Evolutionary conservation across 2,888 invertebrate species (phyloP), one percentile per base, ranked within the genome.

Genomic region (Oligia fasciuncula): DNA sequence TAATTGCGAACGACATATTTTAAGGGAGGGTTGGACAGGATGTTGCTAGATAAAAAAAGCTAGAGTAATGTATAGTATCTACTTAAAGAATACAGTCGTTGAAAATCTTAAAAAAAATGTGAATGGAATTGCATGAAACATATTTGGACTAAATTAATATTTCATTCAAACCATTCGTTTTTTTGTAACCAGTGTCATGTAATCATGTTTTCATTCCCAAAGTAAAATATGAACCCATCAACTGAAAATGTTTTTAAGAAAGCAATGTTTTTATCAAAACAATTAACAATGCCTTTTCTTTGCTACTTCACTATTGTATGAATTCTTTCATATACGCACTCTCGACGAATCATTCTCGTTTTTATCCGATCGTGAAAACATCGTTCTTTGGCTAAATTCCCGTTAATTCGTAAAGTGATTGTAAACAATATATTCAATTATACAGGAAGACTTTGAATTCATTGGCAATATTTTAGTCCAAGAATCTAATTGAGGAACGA

Each of bases 1-100:
- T 83, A 80, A 87, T 83, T 85, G 81, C 57, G 57, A 72, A 76
- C 81, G 81, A 72, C 87, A 76, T 85, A 66, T 78, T 69, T 76
- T 75, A 77, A 87, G 74, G 81, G 83, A 66, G 72, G 78, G 51
- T 76, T 35, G 40, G 57, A 73, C 73, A 85, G 85, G 81, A 80
- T 80, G 81, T 73, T 29, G 19, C 2, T 60, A 35, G 1, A 62
- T 43, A n/a, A 65, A 40, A 67, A 49, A 29, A 67, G 3, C 6
- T 49, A 14, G 14, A 29, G 35, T 54, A 63, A 13, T 69, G 29
- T 29, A 4, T 63, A 14, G 0, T 35, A 63, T 17, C 8, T 65
- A 65, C 19, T 65, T 35, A 35, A 23, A 17, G n/a, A 54, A 51
- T 60, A 14, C 5, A n/a, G 43, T 49, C 17, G 5, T 54, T 14